Evolutionary conservation across 1,140 invertebrate species (phyloP), one percentile per base, ranked within the genome.

Genomic region (Drosophila santomea): DNA sequence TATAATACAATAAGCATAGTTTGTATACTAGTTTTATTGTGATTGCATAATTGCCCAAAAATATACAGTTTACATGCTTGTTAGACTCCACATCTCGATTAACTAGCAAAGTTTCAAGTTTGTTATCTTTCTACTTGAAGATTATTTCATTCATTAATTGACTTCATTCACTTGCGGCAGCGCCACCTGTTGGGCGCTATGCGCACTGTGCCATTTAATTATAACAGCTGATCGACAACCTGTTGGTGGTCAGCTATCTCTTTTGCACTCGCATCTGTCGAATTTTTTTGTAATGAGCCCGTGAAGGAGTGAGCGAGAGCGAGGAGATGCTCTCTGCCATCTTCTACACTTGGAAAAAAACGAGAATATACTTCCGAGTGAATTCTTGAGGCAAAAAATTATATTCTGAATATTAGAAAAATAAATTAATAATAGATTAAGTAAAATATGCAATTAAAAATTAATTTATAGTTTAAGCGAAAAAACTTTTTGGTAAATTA

Each of bases 181-280:
- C 59, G 44, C 59, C 63, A 67, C 59, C 63, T 67, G 36, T 67
- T 15, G 59, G 25, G 0, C 10, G 44, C 45, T 41, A 35, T 38
- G 36, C 14, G 32, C 38, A 50, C 44, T 35, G 12, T 10, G 35
- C 7, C 14, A 43, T 51, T 51, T 51, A 51, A 51, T 52, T 52
- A 36, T 17, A 57, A 61, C 75, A 60, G 75, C 62, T 85, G 82
- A 85, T 61, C 72, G 80, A 78, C 80, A 83, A 82, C 69, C 74
- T 82, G 78, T 77, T 81, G 58, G 50, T 81, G 58, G 47, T 58
- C 69, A 54, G 48, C 39, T 50, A 36, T 57, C 67, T 41, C 64
- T 20, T n/a, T 69, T n/a, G 15, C 50, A 17, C 11, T 17, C 11
- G 10, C 43, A 64, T 45, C 32, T 85, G 56, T 56, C 62, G 58